phyloP scores from a whole-genome alignment of 2,888 invertebrate species.

The Cephus rjabovi region DNA sequence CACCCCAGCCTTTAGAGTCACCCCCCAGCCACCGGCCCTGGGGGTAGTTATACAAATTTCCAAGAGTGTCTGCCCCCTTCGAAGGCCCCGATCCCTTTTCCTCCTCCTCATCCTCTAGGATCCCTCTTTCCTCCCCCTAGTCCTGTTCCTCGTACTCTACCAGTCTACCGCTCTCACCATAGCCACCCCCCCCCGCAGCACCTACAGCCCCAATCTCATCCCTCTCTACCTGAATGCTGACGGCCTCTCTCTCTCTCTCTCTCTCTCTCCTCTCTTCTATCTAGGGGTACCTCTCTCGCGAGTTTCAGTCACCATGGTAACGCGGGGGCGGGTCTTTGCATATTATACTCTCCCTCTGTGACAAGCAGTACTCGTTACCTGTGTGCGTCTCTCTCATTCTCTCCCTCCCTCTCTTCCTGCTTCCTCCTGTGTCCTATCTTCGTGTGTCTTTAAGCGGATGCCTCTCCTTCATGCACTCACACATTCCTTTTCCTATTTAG shows the following conservation, averaged over 20 bases:
- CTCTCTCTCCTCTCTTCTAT: slow-evolving; percentile 35
- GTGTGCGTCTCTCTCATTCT: slow-evolving; percentile 8
- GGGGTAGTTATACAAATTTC: slow-evolving; percentile 67
- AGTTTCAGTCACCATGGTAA: slow-evolving; percentile 58
- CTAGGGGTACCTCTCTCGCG: slow-evolving; percentile 51
- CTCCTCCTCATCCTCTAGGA: slow-evolving; percentile 21
- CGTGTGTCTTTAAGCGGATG: slow-evolving; percentile 60
- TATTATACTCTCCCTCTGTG: slow-evolving; percentile 63
- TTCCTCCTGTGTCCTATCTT: slow-evolving; percentile 33
- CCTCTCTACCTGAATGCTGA: slow-evolving; percentile 12
- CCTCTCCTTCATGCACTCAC: slow-evolving; percentile 36
- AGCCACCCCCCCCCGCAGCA: no score
- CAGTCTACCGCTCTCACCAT: no score
- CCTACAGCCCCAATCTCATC: slow-evolving; percentile 25
- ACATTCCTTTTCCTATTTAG: slow-evolving; percentile 9
- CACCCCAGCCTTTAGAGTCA: slow-evolving; percentile 35
- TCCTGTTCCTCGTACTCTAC: slow-evolving; percentile 27
- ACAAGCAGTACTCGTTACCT: slow-evolving; percentile 45
- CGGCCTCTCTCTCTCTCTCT: slow-evolving; percentile 1
- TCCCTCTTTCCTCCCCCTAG: slow-evolving; percentile 16
- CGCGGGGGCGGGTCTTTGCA: slow-evolving; percentile 65
- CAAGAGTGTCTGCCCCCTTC: slow-evolving; percentile 61
- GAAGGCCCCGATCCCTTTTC: slow-evolving; percentile 22
- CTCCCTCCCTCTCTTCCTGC: background rate
- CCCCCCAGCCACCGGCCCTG: slow-evolving; percentile 47